These are phyloP conservation scores for Paraescarpia echinospica DNA, from an alignment of 1,140 invertebrate genomes.

Conservation along the genomic window DNA sequence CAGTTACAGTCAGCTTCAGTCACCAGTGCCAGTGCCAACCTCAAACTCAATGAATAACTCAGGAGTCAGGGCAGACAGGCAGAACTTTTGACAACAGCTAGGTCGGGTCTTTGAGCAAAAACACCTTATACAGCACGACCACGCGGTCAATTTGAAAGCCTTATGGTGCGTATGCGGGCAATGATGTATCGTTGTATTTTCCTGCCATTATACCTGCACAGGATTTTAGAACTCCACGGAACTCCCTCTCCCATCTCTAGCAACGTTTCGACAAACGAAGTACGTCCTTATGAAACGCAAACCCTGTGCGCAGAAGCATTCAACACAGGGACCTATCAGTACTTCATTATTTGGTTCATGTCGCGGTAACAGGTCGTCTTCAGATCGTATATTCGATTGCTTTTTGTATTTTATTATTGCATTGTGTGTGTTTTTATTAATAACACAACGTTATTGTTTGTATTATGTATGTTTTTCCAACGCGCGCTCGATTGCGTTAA, in stretches of 20 bases:
- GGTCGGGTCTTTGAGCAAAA: background rate
- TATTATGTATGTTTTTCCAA: no score
- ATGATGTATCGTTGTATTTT: slow-evolving; percentile 11
- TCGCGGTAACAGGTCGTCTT: no score
- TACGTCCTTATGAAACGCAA: background rate
- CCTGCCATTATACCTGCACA: slow-evolving; percentile 13
- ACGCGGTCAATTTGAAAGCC: background rate
- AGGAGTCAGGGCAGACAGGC: no score
- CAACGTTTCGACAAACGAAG: background rate
- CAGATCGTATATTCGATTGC: background rate
- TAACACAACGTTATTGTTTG: no score
- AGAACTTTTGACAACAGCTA: background rate
- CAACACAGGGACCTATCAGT: background rate
- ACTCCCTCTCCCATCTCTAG: background rate
- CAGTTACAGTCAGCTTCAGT: no score
- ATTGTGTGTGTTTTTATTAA: no score
- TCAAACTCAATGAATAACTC: no score
- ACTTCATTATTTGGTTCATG: background rate
- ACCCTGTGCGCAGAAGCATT: slow-evolving; percentile 7
- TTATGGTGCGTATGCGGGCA: background rate
- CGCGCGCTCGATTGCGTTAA: no score
- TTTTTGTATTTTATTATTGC: no score
- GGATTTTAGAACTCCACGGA: slow-evolving; percentile 1
- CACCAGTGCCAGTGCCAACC: no score
- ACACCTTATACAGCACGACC: background rate